phyloP scores from a whole-genome alignment of 2,888 invertebrate species.

The Poecilus cupreus region DNA sequence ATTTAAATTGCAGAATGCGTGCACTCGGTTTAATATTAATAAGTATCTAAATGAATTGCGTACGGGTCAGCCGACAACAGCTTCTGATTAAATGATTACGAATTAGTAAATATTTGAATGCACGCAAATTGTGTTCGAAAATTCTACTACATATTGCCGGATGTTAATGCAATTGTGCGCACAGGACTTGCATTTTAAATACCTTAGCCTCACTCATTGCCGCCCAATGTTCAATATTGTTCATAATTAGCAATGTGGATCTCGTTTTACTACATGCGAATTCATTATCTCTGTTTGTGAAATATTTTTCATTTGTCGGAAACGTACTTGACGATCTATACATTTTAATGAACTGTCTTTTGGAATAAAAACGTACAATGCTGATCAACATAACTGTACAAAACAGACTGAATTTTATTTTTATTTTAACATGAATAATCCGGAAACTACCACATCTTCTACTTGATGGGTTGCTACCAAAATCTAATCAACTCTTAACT shows the following conservation, averaged over 20 bases:
- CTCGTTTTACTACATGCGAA: background rate
- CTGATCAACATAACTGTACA: no score
- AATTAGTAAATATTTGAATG: conserved; percentile 56
- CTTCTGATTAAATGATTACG: conserved; percentile 47
- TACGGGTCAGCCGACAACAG: conserved; percentile 17
- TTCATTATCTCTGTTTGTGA: conserved; percentile 30
- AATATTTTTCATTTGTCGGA: background rate
- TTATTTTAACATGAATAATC: no score
- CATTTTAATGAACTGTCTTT: background rate
- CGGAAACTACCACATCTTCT: no score
- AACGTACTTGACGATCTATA: background rate
- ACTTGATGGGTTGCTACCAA: no score
- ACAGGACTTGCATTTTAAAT: conserved; percentile 45
- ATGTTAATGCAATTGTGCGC: conserved; percentile 27
- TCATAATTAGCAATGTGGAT: background rate
- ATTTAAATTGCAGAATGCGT: conserved; percentile 10
- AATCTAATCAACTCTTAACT: no score
- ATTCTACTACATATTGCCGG: conserved; percentile 14
- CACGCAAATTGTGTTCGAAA: conserved; percentile 48
- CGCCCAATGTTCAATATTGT: background rate
- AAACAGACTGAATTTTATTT: no score
- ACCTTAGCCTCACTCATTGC: conserved; percentile 7
- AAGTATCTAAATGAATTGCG: conserved; percentile 27
- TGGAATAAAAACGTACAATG: no score
- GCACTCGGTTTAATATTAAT: conserved; percentile 19